Percentiles rank a stretch among this genome's conserved stretches.
Evolutionary conservation across 2,888 invertebrate genomes (phyloP).

Genomic region (Frankliniella fusca): DNA sequence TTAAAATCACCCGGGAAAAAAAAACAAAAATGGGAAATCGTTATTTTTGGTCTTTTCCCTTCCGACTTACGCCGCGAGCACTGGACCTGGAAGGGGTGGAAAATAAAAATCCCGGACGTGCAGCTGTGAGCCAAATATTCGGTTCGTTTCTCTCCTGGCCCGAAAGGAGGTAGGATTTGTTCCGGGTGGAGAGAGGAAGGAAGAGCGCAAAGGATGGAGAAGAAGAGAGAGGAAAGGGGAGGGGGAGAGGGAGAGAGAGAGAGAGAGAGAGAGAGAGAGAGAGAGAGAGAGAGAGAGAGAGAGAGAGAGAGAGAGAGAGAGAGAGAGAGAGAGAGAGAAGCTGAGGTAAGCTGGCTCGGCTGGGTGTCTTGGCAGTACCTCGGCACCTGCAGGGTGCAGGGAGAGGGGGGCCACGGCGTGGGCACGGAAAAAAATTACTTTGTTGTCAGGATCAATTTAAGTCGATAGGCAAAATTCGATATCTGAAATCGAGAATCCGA

Average conservation of each 20-base stretch:
- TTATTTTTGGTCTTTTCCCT: no score
- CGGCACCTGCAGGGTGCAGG: no score
- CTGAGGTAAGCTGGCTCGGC: neutral
- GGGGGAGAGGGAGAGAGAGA: conserved; percentile 11
- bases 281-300: neutral
- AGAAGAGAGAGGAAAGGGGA: conserved; percentile 29
- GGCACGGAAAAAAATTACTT: no score
- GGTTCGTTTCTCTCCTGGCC: no score
- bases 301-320: neutral
- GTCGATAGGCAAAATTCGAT: no score
- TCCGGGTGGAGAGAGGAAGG: conserved; percentile 26
- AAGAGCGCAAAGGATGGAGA: conserved; percentile 30
- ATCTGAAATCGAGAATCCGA: no score
- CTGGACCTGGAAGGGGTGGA: conserved; percentile 7
- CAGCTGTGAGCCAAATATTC: no score
- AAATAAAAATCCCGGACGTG: neutral
- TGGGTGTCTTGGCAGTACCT: no score
- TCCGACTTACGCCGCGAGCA: neutral
- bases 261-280: neutral
- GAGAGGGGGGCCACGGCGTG: no score
- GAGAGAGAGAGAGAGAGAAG: neutral
- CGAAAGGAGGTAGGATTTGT: conserved; percentile 31
- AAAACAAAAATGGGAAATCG: no score
- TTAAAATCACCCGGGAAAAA: no score
- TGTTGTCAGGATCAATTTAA: no score